Percentiles rank a stretch among this genome's conserved stretches.
These are phyloP conservation scores for Alosa sapidissima DNA, from an alignment of 2,797 vertebrate genomes.

Conservation along the genomic window DNA sequence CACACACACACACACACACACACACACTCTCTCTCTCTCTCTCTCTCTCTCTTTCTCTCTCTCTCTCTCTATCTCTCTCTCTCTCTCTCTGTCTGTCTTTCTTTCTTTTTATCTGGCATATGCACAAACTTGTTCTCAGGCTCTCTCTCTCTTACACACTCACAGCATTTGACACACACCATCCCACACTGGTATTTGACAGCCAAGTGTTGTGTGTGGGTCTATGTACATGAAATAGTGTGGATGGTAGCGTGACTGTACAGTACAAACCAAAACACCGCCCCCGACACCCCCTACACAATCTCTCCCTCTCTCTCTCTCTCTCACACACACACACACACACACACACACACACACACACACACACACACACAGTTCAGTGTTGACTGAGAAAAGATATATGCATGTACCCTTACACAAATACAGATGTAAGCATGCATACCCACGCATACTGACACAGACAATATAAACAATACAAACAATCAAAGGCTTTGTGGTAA, in stretches of 20 bases:
- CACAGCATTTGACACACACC: not conserved
- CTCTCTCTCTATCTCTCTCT: no score
- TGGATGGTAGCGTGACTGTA: not conserved
- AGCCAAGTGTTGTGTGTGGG: constrained; percentile 11
- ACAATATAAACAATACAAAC: not conserved
- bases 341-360: not conserved
- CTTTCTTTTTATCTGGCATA: no score
- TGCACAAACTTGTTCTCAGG: not conserved
- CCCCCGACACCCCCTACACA: not conserved
- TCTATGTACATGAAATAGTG: constrained; percentile 1
- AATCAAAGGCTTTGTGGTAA: not conserved
- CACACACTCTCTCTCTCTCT: no score
- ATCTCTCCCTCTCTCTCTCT: not conserved
- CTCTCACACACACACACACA: not conserved
- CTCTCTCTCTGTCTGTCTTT: no score
- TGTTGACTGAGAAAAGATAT: not conserved
- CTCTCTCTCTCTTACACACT: not conserved
- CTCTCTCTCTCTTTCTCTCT: no score
- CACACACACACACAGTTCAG: not conserved
- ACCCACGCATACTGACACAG: not conserved
- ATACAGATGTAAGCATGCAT: not conserved
- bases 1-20: not conserved
- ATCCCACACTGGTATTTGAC: not conserved
- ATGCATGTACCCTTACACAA: not conserved
- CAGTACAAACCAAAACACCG: not conserved